Base-by-base conservation (phyloP, 2,113 vertebrate species). In the Halichoerus grypus region DNA sequence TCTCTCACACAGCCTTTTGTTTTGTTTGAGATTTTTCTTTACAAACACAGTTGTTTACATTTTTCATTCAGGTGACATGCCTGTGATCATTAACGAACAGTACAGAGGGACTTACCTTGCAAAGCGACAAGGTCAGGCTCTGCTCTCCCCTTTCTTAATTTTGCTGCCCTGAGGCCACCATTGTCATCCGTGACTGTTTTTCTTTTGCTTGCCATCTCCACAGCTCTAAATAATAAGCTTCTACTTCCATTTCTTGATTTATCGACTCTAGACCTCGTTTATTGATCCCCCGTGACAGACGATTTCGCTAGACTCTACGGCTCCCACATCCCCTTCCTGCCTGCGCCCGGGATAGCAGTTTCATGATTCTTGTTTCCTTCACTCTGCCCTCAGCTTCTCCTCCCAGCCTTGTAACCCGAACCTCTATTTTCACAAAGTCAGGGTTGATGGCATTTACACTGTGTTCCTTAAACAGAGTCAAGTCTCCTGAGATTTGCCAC, bases 221-320 rank as follows among this genome's bases (percentile, higher is more conserved):
- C 16, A 18, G 65, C 33, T 71, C 83, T 90, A 49, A 84, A 85
- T 71, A 59, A 67, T 42, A 65, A 85, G 36, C 42, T 76, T 51
- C 79, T 72, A 11, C n/a, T 71, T 91, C 63, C 88, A 6, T 76
- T 91, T 88, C 82, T 88, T 24, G 81, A 53, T 42, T 84, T 91
- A 69, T 63, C 6, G 18, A 72, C 72, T 95, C 33, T 39, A 85
- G 79, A 57, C 74, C 92, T 93, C 63, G 3, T 90, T 72, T 92
- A 91, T 77, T 51, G 93, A 94, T 77, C 71, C 91, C 59, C 42
- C 42, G 72, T 88, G 94, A 81, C 1, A 63, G 65, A 87, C 19
- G 46, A 71, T n/a, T 72, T 57, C 14, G 74, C 80, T 87, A 31
- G 28, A 51, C 65, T 36, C 19, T 7, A 1, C 1, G 15, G 51